Evolutionary conservation across 2,797 vertebrate genomes (phyloP).

Genomic region (Aplochiton taeniatus): DNA sequence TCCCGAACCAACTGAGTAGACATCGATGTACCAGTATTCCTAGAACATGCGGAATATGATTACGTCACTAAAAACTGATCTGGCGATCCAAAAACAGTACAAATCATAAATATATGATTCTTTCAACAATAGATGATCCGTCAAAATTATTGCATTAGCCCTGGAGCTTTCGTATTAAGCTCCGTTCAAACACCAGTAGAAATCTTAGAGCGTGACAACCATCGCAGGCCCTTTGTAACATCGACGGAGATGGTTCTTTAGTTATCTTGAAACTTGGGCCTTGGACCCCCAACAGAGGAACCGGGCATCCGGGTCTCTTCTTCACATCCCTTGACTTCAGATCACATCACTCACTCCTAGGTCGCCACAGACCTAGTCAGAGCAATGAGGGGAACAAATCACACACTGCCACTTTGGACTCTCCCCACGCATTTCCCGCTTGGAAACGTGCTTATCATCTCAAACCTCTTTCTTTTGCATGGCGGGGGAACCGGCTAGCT

Average conservation of each 20-base stretch:
- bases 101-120: too few relatives aligned
- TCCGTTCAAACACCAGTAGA: background rate
- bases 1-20: too few relatives aligned
- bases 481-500: slow-evolving; percentile 10
- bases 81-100: too few relatives aligned
- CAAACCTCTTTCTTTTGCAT: slow-evolving; percentile 27
- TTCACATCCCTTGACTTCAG: slow-evolving; percentile 51
- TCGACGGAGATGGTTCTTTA: slow-evolving; percentile 39
- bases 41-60: too few relatives aligned
- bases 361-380: slow-evolving; percentile 29
- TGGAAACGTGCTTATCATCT: slow-evolving; percentile 25
- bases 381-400: slow-evolving; percentile 31
- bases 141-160: too few relatives aligned
- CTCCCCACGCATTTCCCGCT: slow-evolving; percentile 32
- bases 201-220: slow-evolving; percentile 30
- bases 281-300: slow-evolving; percentile 29
- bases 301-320: slow-evolving; percentile 27
- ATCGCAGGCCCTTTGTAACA: slow-evolving; percentile 12
- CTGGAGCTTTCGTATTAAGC: too few relatives aligned
- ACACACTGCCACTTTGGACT: slow-evolving; percentile 36
- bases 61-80: too few relatives aligned
- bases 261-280: slow-evolving; percentile 33
- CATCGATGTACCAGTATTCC: too few relatives aligned
- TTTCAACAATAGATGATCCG: too few relatives aligned
- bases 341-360: slow-evolving; percentile 39